A percentile compares a stretch with the other conserved stretches of the same genome.
Conservation (phyloP, 2,888 invertebrate species). For the Mellilla xanthometata region DNA sequence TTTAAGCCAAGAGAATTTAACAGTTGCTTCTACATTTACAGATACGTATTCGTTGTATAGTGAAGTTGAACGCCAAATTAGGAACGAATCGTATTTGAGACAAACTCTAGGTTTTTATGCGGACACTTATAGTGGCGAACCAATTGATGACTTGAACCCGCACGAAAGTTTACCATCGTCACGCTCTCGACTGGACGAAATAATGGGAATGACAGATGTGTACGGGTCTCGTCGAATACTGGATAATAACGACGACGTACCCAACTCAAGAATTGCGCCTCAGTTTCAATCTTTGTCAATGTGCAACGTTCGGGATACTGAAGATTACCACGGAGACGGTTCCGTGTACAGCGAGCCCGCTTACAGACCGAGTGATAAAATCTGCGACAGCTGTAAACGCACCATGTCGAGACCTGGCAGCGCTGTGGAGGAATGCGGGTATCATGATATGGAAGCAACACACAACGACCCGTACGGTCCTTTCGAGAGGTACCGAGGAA, state of each 20-base stretch:
- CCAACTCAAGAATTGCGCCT: conserved; percentile 79
- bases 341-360: conserved; percentile 95
- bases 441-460: conserved; percentile 79
- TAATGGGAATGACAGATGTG: conserved; percentile 90
- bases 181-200: conserved; percentile 88
- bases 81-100: conserved; percentile 83
- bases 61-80: conserved; percentile 85
- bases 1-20: conserved; percentile 95
- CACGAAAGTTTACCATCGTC: conserved; percentile 74
- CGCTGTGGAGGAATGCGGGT: conserved; percentile 85
- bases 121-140: conserved; percentile 72
- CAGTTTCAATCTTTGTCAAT: conserved; percentile 88
- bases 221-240: conserved; percentile 90
- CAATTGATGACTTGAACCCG: conserved; percentile 64
- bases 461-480: conserved; percentile 81
- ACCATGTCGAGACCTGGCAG: conserved; percentile 87
- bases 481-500: conserved; percentile 84
- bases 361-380: conserved; percentile 87
- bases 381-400: conserved; percentile 89
- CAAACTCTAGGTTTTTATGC: conserved; percentile 81
- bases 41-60: conserved; percentile 87
- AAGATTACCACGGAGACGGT: conserved; percentile 87
- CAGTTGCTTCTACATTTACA: conserved; percentile 94
- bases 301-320: conserved; percentile 86
- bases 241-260: conserved; percentile 84